Conservation (phyloP, 2,888 invertebrate genomes). For the Mamestra brassicae region DNA sequence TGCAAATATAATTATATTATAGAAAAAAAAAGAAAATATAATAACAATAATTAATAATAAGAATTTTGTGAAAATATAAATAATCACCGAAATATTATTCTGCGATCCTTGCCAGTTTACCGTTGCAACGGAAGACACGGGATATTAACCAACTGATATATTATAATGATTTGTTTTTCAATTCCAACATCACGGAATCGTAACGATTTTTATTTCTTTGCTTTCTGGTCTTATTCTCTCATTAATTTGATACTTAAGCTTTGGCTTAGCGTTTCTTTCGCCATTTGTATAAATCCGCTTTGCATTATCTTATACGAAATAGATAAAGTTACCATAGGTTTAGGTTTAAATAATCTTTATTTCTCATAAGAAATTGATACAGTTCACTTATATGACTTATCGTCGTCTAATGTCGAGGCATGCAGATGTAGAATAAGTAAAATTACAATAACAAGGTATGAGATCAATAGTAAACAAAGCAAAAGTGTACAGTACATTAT, state of each 20-base stretch:
- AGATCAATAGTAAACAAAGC: too few relatives aligned
- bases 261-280: conserved; percentile 4
- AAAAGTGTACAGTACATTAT: background rate
- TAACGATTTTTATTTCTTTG: conserved; percentile 25
- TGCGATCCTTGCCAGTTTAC: conserved; percentile 2
- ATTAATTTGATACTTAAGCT: conserved; percentile 17
- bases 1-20: too few relatives aligned
- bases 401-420: too few relatives aligned
- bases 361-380: too few relatives aligned
- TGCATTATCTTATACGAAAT: too few relatives aligned
- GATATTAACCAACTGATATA: conserved; percentile 42
- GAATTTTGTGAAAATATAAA: background rate
- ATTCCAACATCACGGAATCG: conserved; percentile 8
- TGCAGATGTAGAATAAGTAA: too few relatives aligned
- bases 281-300: background rate
- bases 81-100: background rate
- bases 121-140: conserved; percentile 36
- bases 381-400: too few relatives aligned
- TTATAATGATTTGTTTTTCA: conserved; percentile 42
- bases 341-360: too few relatives aligned
- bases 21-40: too few relatives aligned
- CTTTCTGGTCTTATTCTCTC: conserved; percentile 10
- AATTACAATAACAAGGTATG: too few relatives aligned
- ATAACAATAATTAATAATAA: too few relatives aligned
- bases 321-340: too few relatives aligned